Conservation (phyloP, 2,888 invertebrate genomes). For the Megaustenia siamemsis region DNA sequence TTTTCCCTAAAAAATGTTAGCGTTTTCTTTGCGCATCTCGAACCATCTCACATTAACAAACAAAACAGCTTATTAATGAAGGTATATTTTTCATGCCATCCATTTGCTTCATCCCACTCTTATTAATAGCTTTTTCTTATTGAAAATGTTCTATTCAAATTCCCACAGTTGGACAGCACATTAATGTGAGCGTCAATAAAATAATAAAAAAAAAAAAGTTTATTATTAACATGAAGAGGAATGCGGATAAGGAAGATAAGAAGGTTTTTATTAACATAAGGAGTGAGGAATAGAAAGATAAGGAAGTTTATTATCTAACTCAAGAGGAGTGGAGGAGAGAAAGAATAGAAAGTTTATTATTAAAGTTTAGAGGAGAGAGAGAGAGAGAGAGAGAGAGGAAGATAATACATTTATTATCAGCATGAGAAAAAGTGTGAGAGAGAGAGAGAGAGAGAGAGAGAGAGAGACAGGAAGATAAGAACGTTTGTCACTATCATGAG, state of each 20-base stretch:
- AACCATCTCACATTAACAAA: neutral
- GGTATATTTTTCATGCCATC: neutral
- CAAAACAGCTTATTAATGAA: neutral
- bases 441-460: slow-evolving; percentile 15
- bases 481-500: neutral
- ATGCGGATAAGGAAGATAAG: too few relatives aligned
- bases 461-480: neutral
- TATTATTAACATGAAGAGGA: too few relatives aligned
- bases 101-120: neutral
- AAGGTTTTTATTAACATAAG: neutral
- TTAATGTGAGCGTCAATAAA: too few relatives aligned
- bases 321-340: neutral
- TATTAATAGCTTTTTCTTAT: neutral
- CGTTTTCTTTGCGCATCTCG: too few relatives aligned
- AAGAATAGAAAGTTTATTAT: neutral
- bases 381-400: too few relatives aligned
- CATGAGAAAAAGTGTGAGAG: neutral
- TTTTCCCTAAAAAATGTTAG: too few relatives aligned
- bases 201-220: too few relatives aligned
- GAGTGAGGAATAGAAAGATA: neutral
- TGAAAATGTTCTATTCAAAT: neutral
- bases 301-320: neutral
- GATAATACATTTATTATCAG: too few relatives aligned
- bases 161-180: too few relatives aligned
- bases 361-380: too few relatives aligned